Conservation (phyloP, 2,113 vertebrate genomes). For the Rhizomys pruinosus region DNA sequence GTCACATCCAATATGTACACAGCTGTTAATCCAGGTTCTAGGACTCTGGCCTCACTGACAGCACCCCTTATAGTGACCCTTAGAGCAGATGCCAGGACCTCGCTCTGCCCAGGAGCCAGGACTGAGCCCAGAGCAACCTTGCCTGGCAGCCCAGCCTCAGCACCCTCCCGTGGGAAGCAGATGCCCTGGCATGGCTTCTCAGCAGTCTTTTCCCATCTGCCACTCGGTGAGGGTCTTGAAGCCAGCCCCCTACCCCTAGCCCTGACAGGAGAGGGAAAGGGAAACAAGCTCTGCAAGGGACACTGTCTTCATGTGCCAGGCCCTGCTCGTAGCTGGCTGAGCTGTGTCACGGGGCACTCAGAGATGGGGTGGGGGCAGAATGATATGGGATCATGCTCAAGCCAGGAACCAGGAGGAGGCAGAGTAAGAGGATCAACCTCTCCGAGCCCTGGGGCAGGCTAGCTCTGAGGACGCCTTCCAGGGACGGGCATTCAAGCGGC, state of each 20-base stretch:
- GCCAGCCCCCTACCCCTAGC: neutral
- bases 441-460: neutral
- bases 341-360: accelerated
- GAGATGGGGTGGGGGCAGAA: neutral
- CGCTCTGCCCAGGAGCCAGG: neutral
- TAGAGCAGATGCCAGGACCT: neutral
- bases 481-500: neutral
- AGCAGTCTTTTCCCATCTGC: neutral
- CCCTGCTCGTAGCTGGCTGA: neutral
- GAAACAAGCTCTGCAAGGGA: neutral
- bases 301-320: neutral
- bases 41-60: too few relatives aligned
- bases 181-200: neutral
- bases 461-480: neutral
- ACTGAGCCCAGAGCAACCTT: neutral
- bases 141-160: neutral
- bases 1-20: neutral
- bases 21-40: neutral
- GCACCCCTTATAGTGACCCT: accelerated
- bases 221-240: neutral
- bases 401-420: neutral
- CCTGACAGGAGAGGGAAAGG: neutral
- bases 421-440: neutral
- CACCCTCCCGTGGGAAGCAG: neutral
- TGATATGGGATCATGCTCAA: neutral